Base-by-base conservation (phyloP, 2,113 vertebrate genomes). In the Trinectes maculatus region DNA sequence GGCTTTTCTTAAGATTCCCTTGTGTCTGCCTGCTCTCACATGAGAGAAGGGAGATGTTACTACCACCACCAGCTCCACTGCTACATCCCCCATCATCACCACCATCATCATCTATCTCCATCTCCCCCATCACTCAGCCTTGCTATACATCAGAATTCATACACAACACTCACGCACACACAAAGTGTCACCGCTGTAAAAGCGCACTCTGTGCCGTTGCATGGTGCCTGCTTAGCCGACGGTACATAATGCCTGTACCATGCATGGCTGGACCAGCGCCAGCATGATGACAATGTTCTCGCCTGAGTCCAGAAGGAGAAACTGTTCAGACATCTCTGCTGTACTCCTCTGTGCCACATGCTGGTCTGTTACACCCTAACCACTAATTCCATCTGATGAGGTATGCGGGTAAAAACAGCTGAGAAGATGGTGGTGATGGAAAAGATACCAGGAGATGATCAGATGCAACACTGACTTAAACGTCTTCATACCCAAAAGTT, bases 211-310 rank as follows among this genome's bases (percentile, higher is more conserved):
- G 52, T 28, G n/a, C 66, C 57, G 16, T 31, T 60, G 56, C 49
- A 12, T 49, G 68, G 37, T 7, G 58, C 44, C 58, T 82, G 73
- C 62, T 80, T 62, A 68, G 47, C 66, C 42, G 46, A 76, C 80
- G 69, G 74, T 60, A 31, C 61, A 71, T 85, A 90, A 86, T 79
- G 70, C 64, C 57, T 43, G 71, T 72, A 59, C 75, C 81, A 86
- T 77, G 79, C 78, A 85, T 82, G 80, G 71, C 52, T 85, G 81
- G 77, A 82, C 76, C 42, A 49, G 24, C 13, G 75, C 80, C 87
- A 87, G 47, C 25, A 47, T n/a, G 51, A 88, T 85, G 85, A 86
- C 74, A 85, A 76, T 64, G 55, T 85, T 81, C 80, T 64, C 55
- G 53, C 66, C 11, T 51, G 64, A 79, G 71, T 74, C 47, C 59